Evolutionary conservation across 2,888 invertebrate species (phyloP), one percentile per base, ranked within the genome.

Genomic region (Hyposoter dolosus): DNA sequence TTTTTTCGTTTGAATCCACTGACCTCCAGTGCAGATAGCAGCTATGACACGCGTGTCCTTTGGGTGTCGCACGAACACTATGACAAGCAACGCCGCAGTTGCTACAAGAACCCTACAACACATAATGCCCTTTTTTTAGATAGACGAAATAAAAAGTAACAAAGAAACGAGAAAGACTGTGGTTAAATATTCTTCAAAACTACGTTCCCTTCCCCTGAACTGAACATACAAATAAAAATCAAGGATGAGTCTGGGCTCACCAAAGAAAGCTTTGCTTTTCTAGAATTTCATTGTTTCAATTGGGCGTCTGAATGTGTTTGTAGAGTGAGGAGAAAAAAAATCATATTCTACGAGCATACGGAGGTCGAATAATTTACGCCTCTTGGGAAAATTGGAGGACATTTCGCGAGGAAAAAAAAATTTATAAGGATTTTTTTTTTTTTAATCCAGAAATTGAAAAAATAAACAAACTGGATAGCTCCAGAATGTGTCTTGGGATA

Each of bases 11-110:
- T 88, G 91, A 89, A 90, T 92, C 91, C 94, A 95, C 95, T 95
- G 96, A 97, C 97, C 97, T 97, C 97, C 97, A 98, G 94, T 97
- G 97, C 94, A 97, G 96, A 95, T 96, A 97, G 95, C 98, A 98
- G 94, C 97, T 97, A 94, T 96, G 96, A 95, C 98, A 98, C 94
- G 98, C 95, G 93, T 96, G 95, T 93, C 97, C 97, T 94, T 97
- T 97, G 90, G 97, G 95, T 90, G 97, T 97, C 92, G 96, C 95
- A 94, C 97, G 96, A 90, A 97, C 95, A 93, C 96, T 96, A 93
- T 96, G 96, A 94, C 97, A 97, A 94, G 96, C 95, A 93, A 97
- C 96, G 93, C 97, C 97, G 95, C 98, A 98, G 94, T 96, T 96
- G 90, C 95, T 95, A 94, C 96, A 96, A 87, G 94, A 94, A 90